Base-by-base conservation (phyloP, 64 coral and sea anemone species). In the Pachyseris speciosa region DNA sequence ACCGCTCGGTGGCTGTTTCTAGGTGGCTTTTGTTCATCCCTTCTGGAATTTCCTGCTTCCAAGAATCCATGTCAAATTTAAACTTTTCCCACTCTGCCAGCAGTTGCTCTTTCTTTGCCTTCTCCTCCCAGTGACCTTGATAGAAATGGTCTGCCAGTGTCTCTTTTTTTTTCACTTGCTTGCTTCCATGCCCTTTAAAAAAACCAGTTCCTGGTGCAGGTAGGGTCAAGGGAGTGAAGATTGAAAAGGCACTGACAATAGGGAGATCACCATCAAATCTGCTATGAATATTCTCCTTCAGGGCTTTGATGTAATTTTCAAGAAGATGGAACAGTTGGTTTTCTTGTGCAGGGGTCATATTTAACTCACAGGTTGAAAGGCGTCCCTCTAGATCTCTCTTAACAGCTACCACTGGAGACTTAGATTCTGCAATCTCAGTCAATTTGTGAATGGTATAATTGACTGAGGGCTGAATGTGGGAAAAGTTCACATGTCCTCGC, bases 61-160 rank as follows among this genome's bases (percentile, higher is more conserved):
- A 86, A 71, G 28, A 31, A 70, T 45, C 25, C 38, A 86, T 34
- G 41, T 86, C 64, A 22, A 51, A 86, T 50, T 70, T 86, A 22
- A 86, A 70, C 59, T 86, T 86, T 7, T 86, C 64, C 64, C 84
- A 86, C 33, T 86, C 84, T 15, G 84, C 84, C 48, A 86, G 15
- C 31, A 86, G 64, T 17, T 86, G 84, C 66, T 71, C 42, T 42
- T 86, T 6, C 67, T 52, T 86, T 4, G 84, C 52, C 9, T 47
- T 25, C 19, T 69, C 84, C 13, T 55, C 51, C 20, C 13, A 51
- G 20, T 37, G 29, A 52, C 51, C 51, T 55, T 55, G 51, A 17
- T 13, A 72, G 84, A 86, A 72, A 25, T 86, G 84, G 37, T 71
- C 67, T 70, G 84, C 65, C 44, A 86, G 67, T 37, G 48, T 72